Evolutionary conservation across 2,888 invertebrate genomes (phyloP), one percentile per base, ranked within the genome.

Genomic region (Sturmia bella): DNA sequence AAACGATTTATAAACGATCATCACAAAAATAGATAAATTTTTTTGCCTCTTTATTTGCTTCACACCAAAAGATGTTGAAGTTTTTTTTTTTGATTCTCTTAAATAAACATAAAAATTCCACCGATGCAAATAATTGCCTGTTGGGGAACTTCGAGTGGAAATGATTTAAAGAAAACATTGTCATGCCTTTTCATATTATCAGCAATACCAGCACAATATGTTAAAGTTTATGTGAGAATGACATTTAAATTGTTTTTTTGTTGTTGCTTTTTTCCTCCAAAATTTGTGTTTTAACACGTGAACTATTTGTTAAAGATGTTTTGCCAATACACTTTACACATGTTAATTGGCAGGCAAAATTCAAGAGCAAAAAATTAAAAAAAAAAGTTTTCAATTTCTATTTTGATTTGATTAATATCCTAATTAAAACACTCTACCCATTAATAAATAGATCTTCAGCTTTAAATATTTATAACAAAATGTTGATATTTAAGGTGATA

Each of bases 121-220:
- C 63, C 17, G 56, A 68, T 76, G 81, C 70, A 77, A 81, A 77
- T 81, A 81, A 81, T 81, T 73, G 68, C 68, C 63, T 24, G 56
- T 56, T 68, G 41, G 68, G 68, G 73, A 77, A 81, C 77, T 63
- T 76, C 56, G 57, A 57, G 57, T 41, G n/a, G 43, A 70, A 75
- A 3, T 15, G 11, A 57, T 45, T 24, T 43, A 56, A 6, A 64
- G 7, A 27, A 17, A 61, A 24, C 43, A 19, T 6, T 41, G 17
- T 39, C 13, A n/a, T 59, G 5, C 6, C 15, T 43, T 48, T 19
- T 56, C 11, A 57, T 54, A 54, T 43, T 61, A 61, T 24, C 54
- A 45, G 19, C 13, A 50, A 63, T 54, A 61, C 19, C 57, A 4
- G 13, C 37, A 17, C 56, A 70, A n/a, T 5, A 6, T 63, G 27